Evolutionary conservation across 2,113 vertebrate species (phyloP).

Genomic region (Dissostichus mawsoni): DNA sequence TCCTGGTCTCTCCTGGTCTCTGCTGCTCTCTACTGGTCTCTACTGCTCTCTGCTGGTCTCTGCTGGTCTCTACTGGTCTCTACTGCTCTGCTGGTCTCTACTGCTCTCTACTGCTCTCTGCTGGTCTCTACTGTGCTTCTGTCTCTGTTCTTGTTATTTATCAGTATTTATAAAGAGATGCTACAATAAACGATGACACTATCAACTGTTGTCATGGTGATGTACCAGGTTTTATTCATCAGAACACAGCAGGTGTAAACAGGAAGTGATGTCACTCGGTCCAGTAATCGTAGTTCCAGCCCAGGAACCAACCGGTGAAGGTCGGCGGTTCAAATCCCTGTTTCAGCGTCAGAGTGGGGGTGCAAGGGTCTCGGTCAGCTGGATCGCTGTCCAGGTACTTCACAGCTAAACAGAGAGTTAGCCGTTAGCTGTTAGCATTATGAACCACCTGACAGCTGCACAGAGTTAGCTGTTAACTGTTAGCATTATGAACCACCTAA

Average conservation of each 20-base stretch:
- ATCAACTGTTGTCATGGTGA: constrained; percentile 20
- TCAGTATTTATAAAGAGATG: constrained; percentile 67
- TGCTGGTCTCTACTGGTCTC: too few relatives aligned
- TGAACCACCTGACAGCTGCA: too few relatives aligned
- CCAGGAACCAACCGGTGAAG: constrained; percentile 94
- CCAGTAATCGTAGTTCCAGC: constrained; percentile 91
- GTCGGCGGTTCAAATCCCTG: constrained; percentile 91
- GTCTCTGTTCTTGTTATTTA: constrained; percentile 61
- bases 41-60: too few relatives aligned
- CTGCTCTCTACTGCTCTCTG: neutral
- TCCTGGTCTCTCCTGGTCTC: too few relatives aligned
- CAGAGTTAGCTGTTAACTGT: too few relatives aligned
- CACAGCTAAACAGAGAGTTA: constrained; percentile 77
- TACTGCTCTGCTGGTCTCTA: neutral
- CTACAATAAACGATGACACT: constrained; percentile 62
- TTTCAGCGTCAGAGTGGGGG: constrained; percentile 80
- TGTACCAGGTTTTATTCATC: constrained; percentile 6
- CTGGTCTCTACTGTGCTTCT: neutral
- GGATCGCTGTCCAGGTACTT: constrained; percentile 89
- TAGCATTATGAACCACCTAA: too few relatives aligned
- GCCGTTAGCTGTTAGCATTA: neutral
- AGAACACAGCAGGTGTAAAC: constrained; percentile 1
- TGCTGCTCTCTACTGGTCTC: too few relatives aligned
- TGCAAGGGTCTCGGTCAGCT: constrained; percentile 82
- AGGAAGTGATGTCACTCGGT: constrained; percentile 53